These are phyloP conservation scores for Andinoacara biseriatus DNA, from an alignment of 2,113 vertebrate species.

Conservation along the genomic window DNA sequence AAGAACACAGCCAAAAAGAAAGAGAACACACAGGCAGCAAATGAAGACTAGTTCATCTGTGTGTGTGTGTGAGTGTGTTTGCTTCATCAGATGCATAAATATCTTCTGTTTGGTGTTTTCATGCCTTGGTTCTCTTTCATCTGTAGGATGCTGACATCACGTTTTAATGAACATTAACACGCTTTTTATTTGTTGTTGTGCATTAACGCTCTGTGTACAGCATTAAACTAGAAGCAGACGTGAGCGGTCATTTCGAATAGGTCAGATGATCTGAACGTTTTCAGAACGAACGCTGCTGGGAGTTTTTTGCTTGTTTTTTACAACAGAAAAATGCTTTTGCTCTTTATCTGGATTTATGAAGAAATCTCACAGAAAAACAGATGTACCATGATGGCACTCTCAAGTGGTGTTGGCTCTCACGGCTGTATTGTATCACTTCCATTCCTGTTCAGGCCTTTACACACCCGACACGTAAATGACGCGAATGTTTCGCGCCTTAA, in stretches of 20 bases:
- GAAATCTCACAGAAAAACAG: too few relatives aligned
- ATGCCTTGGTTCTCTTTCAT: constrained; percentile 26
- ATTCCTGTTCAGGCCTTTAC: too few relatives aligned
- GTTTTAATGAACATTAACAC: constrained; percentile 59
- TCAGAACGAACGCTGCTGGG: too few relatives aligned
- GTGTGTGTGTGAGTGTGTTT: not conserved
- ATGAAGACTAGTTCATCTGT: not conserved
- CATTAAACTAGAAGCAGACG: not conserved
- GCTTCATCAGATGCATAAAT: constrained; percentile 41
- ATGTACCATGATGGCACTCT: too few relatives aligned
- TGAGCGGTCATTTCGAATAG: constrained; percentile 3
- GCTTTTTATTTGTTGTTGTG: constrained; percentile 41
- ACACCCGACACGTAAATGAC: too few relatives aligned
- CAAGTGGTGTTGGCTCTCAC: too few relatives aligned
- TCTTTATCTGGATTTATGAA: not conserved
- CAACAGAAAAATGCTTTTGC: not conserved
- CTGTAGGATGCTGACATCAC: constrained; percentile 32
- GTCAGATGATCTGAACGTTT: not conserved
- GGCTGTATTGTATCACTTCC: too few relatives aligned
- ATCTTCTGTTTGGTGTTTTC: constrained; percentile 23
- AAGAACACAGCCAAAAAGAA: constrained; percentile 21
- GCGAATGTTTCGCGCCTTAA: too few relatives aligned
- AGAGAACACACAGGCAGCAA: not conserved
- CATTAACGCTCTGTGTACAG: not conserved
- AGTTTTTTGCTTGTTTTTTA: too few relatives aligned